Conservation (phyloP, 2,888 invertebrate species). For the Hydriomena furcata region DNA sequence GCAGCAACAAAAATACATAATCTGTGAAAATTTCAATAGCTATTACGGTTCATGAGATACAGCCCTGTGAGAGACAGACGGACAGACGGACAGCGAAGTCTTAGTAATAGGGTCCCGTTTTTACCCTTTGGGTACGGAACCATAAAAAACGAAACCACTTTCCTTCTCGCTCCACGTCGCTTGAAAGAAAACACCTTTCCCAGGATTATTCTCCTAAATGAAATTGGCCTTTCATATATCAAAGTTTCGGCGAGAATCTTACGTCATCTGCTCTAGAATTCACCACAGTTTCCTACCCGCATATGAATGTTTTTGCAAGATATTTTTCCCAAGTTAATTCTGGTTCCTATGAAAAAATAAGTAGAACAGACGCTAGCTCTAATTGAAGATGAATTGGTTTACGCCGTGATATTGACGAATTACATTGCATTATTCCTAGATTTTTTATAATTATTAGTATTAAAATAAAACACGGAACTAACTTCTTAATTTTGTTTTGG, state of each 20-base stretch:
- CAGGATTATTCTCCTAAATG: slow-evolving; percentile 25
- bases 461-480: no score
- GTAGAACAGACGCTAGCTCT: slow-evolving; percentile 54
- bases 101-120: no score
- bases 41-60: no score
- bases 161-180: slow-evolving; percentile 4
- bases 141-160: slow-evolving; percentile 4
- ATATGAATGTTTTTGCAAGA: slow-evolving; percentile 64
- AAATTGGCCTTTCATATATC: slow-evolving; percentile 39
- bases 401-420: slow-evolving; percentile 44
- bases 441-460: slow-evolving; percentile 50
- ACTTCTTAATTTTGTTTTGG: no score
- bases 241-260: slow-evolving; percentile 40
- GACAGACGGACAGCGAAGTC: no score
- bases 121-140: no score
- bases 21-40: no score
- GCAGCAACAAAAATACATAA: no score
- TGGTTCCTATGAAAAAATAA: slow-evolving; percentile 67
- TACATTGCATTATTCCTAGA: slow-evolving; percentile 46
- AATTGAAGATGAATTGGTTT: slow-evolving; percentile 63
- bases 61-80: no score
- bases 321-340: slow-evolving; percentile 59
- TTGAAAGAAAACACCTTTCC: slow-evolving; percentile 13
- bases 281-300: slow-evolving; percentile 44
- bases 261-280: slow-evolving; percentile 45